Evolutionary conservation across 1,140 invertebrate genomes (phyloP), one percentile per base, ranked within the genome.

Genomic region (Zaprionus lachaisei): DNA sequence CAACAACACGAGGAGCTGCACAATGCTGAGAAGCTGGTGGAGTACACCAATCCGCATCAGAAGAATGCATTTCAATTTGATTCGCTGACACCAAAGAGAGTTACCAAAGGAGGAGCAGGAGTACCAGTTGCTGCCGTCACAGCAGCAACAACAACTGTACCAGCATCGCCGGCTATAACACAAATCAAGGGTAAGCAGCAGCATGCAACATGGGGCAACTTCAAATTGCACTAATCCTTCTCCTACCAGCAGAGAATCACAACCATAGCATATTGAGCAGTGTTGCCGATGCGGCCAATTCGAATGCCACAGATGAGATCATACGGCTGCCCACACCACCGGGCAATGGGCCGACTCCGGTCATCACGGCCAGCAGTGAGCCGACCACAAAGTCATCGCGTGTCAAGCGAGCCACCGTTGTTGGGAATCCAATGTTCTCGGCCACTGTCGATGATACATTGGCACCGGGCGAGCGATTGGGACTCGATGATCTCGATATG

Each of bases 371-470:
- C 47, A 90, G 84, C 73, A 80, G 91, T 70, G 85, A 79, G 80
- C 81, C 96, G 96, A 93, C 85, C 79, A 91, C 85, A 60, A 90
- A 90, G 56, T 90, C 85, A 54, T 90, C 86, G 55, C 85, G 90
- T 24, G 95, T 97, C 51, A 97, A 97, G 93, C 94, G 96, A 75
- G 96, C 97, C 26, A 97, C 96, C 37, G 96, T 98, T 80, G 96
- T 98, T 15, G 97, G 96, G 63, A 98, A 97, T 93, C 97, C 97
- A 4, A 97, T 97, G 96, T 97, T 96, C 93, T 95, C 95, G 62
- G 92, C 93, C 28, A 93, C 93, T 58, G 93, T 93, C 72, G 94
- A 94, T 44, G 93, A 87, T 58, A 82, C 92, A 31, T 89, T 83
- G 78, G 77, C 81, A 68, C 91, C 83, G 9, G 81, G 94, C 68